Evolutionary conservation across 2,888 invertebrate species (phyloP), one percentile per base, ranked within the genome.

Genomic region (Drosophila meridiana): DNA sequence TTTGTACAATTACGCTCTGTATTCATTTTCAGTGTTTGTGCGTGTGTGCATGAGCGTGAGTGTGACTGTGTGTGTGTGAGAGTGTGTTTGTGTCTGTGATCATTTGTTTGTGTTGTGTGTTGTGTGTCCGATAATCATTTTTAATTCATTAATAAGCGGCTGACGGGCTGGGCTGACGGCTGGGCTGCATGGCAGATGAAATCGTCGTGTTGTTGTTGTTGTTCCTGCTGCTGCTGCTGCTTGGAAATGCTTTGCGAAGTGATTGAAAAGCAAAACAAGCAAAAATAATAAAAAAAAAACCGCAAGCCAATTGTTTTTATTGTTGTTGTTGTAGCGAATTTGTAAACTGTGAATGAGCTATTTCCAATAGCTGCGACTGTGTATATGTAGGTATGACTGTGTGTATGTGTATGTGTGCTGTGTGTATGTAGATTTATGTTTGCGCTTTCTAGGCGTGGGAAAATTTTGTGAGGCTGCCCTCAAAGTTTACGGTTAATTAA

Each of bases 81-180:
- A 11, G 28, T 20, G 42, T 43, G 34, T 65, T 64, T 61, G 56
- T 63, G 59, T 66, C 56, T 60, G 68, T 48, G 78, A 70, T 63
- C 63, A 56, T 69, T 74, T 72, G 78, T 73, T 78, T 85, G 81
- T 43, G 9, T 20, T 20, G n/a, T 42, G 36, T 83, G 71, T 68
- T 79, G 79, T 72, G 69, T 76, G 76, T 73, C 75, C 64, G 82
- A 82, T 83, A 80, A 83, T 82, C 82, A 83, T 80, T 84, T 80
- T 82, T 85, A 86, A 86, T 86, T 87, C 82, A 85, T 85, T 85
- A 85, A 80, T 83, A 87, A 85, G 80, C 87, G 73, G 60, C 67
- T 56, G 72, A 78, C 69, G 76, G 56, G 57, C 65, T 67, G 76
- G 56, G 64, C 73, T 57, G n/a, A n/a, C n/a, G n/a, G n/a, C n/a